Evolutionary conservation across 64 coral and sea anemone genomes (phyloP).

Genomic region (Anthopleura sola): DNA sequence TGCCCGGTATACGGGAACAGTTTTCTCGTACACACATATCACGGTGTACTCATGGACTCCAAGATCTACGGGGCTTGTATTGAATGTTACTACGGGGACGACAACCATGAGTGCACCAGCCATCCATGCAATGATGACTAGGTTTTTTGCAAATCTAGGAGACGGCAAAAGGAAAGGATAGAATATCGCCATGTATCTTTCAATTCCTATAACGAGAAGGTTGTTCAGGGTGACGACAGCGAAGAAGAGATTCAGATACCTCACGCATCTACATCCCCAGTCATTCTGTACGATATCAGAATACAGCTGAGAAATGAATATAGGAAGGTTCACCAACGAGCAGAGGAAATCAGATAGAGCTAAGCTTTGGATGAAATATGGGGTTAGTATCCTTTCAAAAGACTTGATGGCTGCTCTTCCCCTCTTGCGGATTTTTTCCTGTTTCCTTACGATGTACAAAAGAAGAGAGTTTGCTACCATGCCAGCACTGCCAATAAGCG

Average conservation of each 20-base stretch:
- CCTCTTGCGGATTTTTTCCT: no score
- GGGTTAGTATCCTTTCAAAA: no score
- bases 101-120: not conserved
- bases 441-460: no score
- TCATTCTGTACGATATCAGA: conserved; percentile 41
- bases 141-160: not conserved
- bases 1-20: not conserved
- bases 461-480: no score
- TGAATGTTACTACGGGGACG: not conserved
- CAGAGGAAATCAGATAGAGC: no score
- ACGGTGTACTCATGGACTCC: conserved; percentile 4
- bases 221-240: conserved; percentile 21
- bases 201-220: conserved; percentile 36
- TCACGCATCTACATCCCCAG: conserved; percentile 11
- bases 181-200: conserved; percentile 34
- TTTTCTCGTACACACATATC: not conserved
- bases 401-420: no score
- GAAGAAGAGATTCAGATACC: conserved; percentile 29
- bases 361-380: no score
- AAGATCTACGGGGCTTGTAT: not conserved
- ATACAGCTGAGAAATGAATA: not conserved
- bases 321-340: not conserved
- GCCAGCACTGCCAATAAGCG: no score
- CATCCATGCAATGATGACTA: conserved; percentile 17
- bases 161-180: not conserved